Conservation (phyloP, 2,888 invertebrate genomes). For the Diloba caeruleocephala region DNA sequence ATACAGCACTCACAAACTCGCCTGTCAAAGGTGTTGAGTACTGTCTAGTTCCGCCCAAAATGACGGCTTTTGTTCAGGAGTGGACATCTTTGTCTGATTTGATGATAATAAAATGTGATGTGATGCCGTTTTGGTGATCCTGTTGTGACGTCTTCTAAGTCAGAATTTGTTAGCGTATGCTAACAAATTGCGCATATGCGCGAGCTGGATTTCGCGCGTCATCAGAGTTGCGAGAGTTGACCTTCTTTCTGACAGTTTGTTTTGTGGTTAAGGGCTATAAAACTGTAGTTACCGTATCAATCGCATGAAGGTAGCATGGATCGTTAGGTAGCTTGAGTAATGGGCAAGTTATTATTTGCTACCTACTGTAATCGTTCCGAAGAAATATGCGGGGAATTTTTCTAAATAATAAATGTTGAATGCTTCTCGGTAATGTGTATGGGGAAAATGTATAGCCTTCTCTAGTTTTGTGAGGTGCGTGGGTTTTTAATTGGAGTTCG, state of each 20-base stretch:
- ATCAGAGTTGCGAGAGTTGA: not conserved
- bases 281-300: constrained; percentile 67
- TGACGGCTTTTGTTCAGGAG: no score
- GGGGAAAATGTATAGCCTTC: constrained; percentile 4
- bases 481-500: not conserved
- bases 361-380: constrained; percentile 24
- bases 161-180: no score
- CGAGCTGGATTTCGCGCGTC: not conserved
- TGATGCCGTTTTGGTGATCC: no score
- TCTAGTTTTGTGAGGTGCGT: not conserved
- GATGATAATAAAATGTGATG: no score
- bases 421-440: constrained; percentile 18
- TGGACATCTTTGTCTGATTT: no score
- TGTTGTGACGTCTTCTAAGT: no score
- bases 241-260: constrained; percentile 7
- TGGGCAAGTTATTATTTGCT: constrained; percentile 55
- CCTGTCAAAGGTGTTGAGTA: no score
- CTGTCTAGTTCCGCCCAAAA: no score
- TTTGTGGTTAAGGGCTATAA: constrained; percentile 53
- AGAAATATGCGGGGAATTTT: constrained; percentile 36
- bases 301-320: constrained; percentile 58
- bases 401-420: constrained; percentile 35
- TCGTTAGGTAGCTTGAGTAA: constrained; percentile 62
- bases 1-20: no score
- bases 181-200: no score